These are phyloP conservation scores for Orthonychiurus folsomi DNA, from an alignment of 2,888 invertebrate species.

Conservation along the genomic window DNA sequence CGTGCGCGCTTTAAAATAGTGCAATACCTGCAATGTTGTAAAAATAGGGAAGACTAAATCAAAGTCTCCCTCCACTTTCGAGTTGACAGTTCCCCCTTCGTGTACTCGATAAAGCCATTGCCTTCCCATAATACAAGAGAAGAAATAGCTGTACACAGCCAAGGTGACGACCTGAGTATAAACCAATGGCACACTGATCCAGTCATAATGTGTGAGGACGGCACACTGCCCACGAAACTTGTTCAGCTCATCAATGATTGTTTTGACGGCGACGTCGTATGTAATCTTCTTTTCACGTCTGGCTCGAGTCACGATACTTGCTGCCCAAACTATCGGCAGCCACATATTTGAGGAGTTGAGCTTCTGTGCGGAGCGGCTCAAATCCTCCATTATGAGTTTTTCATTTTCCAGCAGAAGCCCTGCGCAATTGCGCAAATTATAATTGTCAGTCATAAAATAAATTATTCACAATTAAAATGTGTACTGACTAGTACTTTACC, in stretches of 20 bases:
- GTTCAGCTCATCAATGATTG: not conserved
- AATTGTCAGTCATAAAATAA: too few species aligned
- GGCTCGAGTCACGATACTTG: not conserved
- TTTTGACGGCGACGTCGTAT: not conserved
- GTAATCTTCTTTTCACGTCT: not conserved
- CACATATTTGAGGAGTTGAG: constrained; percentile 66
- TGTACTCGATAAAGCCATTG: constrained; percentile 62
- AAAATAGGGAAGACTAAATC: constrained; percentile 86
- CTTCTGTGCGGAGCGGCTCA: not conserved
- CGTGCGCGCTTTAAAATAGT: too few species aligned
- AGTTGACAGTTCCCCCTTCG: constrained; percentile 13
- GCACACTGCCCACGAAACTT: not conserved
- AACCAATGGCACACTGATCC: constrained; percentile 1
- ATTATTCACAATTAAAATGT: too few species aligned
- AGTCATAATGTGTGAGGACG: not conserved
- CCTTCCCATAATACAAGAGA: constrained; percentile 77
- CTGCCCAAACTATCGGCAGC: not conserved
- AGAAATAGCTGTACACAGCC: constrained; percentile 84
- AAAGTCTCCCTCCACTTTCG: constrained; percentile 47
- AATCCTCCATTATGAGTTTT: not conserved
- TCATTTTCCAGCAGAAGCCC: not conserved
- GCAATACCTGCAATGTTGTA: constrained; percentile 76
- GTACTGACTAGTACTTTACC: too few species aligned
- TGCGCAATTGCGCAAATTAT: too few species aligned
- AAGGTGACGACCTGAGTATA: constrained; percentile 78